These are phyloP conservation scores for Botia almorhae DNA, from an alignment of 2,797 vertebrate genomes.

Conservation along the genomic window DNA sequence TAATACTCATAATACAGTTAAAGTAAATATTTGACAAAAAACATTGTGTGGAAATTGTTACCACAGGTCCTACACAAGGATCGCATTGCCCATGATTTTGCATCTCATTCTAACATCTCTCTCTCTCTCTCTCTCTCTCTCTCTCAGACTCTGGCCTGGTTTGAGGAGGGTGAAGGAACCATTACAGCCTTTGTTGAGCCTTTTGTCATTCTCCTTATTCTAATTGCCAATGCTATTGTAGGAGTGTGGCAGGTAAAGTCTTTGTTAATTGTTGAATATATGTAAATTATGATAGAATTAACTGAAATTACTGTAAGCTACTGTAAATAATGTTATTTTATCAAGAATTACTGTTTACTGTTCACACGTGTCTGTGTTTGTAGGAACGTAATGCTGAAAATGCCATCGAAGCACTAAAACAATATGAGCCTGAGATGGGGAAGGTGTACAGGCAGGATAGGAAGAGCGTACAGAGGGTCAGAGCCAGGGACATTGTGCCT, in stretches of 20 bases:
- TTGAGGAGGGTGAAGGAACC: slow-evolving; percentile 82
- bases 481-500: slow-evolving; percentile 79
- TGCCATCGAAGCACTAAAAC: slow-evolving; percentile 82
- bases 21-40: not conserved
- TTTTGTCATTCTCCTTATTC: slow-evolving; percentile 83
- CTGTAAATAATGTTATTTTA: not conserved
- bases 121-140: slow-evolving; percentile 44
- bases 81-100: not conserved
- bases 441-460: slow-evolving; percentile 83
- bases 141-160: slow-evolving; percentile 80
- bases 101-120: not conserved
- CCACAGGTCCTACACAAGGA: not conserved
- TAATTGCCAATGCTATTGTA: slow-evolving; percentile 83
- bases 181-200: slow-evolving; percentile 84
- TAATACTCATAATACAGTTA: not conserved
- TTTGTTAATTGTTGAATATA: not conserved
- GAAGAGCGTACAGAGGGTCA: slow-evolving; percentile 80
- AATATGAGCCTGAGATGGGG: slow-evolving; percentile 83
- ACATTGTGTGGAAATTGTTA: not conserved
- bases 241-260: slow-evolving; percentile 81
- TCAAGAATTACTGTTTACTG: not conserved
- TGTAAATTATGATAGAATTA: too few relatives aligned
- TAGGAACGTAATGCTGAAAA: slow-evolving; percentile 83
- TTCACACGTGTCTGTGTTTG: not conserved
- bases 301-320: too few relatives aligned